phyloP scores from a whole-genome alignment of 2,113 vertebrate species.

The Triplophysa siluroides region DNA sequence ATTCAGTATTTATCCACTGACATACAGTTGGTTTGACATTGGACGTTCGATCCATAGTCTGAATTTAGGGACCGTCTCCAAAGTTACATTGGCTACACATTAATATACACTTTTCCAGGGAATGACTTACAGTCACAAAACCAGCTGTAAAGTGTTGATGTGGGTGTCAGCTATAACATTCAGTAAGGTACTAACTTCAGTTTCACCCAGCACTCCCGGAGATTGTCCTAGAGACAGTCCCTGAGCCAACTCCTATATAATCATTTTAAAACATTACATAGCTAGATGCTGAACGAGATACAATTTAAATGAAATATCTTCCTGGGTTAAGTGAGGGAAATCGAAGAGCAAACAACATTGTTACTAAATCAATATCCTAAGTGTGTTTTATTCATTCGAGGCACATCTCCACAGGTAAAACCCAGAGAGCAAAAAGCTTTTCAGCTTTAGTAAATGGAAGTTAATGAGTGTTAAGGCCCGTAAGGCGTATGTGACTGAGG shows the following conservation, averaged over 20 bases:
- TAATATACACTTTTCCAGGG: too few relatives aligned
- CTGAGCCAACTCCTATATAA: constrained; percentile 36
- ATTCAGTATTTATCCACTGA: too few relatives aligned
- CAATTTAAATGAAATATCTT: constrained; percentile 34
- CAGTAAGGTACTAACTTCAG: neutral
- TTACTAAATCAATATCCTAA: constrained; percentile 32
- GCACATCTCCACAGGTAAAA: constrained; percentile 41
- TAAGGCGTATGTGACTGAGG: neutral
- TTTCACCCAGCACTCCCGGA: neutral
- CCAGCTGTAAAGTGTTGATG: too few relatives aligned
- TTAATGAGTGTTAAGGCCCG: constrained; percentile 38
- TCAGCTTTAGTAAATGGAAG: constrained; percentile 39
- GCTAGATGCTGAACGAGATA: neutral
- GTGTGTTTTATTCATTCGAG: constrained; percentile 42
- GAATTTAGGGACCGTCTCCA: too few relatives aligned
- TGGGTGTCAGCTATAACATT: too few relatives aligned
- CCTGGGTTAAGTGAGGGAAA: constrained; percentile 19
- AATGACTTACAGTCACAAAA: too few relatives aligned
- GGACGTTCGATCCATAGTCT: too few relatives aligned
- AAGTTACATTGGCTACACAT: too few relatives aligned
- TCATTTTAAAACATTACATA: constrained; percentile 29
- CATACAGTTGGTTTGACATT: too few relatives aligned
- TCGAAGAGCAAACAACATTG: constrained; percentile 33
- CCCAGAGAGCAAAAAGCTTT: constrained; percentile 35
- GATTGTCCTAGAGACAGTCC: neutral